Evolutionary conservation across 1,140 invertebrate species (phyloP), one percentile per base, ranked within the genome.

Genomic region (Neodiprion fabricii): DNA sequence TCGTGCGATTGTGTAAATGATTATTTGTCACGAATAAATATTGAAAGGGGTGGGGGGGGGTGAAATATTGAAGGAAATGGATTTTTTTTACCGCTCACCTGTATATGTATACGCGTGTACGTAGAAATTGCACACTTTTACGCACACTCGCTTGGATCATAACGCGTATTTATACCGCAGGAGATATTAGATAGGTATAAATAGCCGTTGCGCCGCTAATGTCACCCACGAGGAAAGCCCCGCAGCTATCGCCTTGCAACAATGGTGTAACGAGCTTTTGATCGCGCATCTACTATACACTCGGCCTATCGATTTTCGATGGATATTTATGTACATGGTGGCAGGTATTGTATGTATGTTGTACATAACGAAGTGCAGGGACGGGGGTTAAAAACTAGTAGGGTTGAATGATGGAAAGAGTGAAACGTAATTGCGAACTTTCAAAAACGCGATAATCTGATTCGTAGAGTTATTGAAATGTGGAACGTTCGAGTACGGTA

Each of bases 211-310:
- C 53, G 53, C 53, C 7, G 53, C 53, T 61, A 61, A 61, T 61
- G 53, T 61, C 53, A 61, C 53, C 53, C n/a, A 1, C 53, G 11
- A 61, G 53, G 53, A 61, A 53, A 61, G 4, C 53, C 53, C 53
- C 53, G 53, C 28, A 40, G 53, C 53, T 61, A 61, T 61, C 53
- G n/a, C n/a, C 2, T 61, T 61, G 53, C 53, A 61, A 61, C 53
- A 61, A 61, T 61, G 53, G 73, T 70, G 75, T 71, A 77, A 78
- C 74, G 73, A 77, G 77, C 74, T 78, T 78, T 78, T 75, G 77
- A 78, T 74, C 75, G 70, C 61, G 12, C 12, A 67, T 40, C 28
- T 40, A 40, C 28, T 40, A 40, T 40, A 40, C 28, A 40, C 28
- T 40, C 28, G 28, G 47, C 8, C 73, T 76, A 77, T 79, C 74